Evolutionary conservation across 2,113 vertebrate genomes (phyloP).

Genomic region (Oreochromis tanganicae): DNA sequence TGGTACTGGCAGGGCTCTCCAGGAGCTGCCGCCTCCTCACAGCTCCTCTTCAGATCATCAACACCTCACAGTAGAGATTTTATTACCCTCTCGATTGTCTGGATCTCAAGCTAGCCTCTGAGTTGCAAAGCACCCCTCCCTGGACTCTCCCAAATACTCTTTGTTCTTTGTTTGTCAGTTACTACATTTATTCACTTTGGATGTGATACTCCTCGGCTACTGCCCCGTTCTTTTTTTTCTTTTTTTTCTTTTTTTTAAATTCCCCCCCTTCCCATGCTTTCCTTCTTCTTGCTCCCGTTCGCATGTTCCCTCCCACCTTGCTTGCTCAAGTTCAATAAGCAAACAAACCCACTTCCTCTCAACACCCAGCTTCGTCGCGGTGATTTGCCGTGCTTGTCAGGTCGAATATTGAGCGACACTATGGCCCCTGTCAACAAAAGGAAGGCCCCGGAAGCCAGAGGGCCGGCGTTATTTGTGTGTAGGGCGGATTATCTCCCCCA

Average conservation of each 20-base stretch:
- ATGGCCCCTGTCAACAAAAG: conserved; percentile 58
- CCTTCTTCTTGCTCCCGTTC: neutral
- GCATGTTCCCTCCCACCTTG: conserved; percentile 2
- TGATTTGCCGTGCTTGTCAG: conserved; percentile 68
- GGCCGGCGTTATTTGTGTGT: conserved; percentile 37
- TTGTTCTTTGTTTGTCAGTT: conserved; percentile 9
- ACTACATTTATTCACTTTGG: neutral
- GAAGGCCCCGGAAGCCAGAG: conserved; percentile 51
- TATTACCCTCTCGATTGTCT: neutral
- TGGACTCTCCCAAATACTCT: neutral
- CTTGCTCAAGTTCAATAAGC: conserved; percentile 49
- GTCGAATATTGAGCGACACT: conserved; percentile 59
- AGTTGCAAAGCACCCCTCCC: neutral
- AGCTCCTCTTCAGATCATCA: conserved; percentile 30
- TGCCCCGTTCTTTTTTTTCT: neutral
- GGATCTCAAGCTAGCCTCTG: neutral
- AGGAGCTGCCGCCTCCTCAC: conserved; percentile 24
- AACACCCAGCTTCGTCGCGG: conserved; percentile 38
- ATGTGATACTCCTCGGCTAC: neutral
- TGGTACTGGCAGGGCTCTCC: conserved; percentile 23
- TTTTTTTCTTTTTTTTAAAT: neutral
- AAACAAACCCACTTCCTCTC: conserved; percentile 59
- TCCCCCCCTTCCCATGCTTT: fast-evolving
- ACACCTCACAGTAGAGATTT: conserved; percentile 16
- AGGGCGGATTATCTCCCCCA: conserved; percentile 51